A percentile compares a stretch with the other conserved stretches of the same genome.
phyloP scores from a whole-genome alignment of 1,140 invertebrate genomes.

The Drosophila athabasca region DNA sequence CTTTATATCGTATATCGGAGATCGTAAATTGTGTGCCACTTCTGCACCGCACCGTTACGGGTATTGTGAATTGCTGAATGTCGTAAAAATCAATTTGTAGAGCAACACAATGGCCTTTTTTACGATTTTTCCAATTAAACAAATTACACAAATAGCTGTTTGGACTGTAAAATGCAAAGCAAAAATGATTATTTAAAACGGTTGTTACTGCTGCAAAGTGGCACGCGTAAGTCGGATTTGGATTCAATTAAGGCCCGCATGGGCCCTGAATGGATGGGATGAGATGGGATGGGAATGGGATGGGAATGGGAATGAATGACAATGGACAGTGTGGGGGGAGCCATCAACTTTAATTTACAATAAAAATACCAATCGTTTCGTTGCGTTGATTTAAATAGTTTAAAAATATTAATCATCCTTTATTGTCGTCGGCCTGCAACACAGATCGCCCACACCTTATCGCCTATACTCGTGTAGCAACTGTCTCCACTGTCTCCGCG shows the following conservation, averaged over 20 bases:
- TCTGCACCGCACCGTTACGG: constrained; percentile 50
- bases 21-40: constrained; percentile 67
- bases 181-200: constrained; percentile 46
- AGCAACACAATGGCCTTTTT: constrained; percentile 54
- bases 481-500: constrained; percentile 4
- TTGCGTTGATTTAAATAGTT: constrained; percentile 72
- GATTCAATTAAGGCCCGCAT: constrained; percentile 52
- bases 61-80: constrained; percentile 69
- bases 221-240: constrained; percentile 52
- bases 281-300: too few relatives aligned
- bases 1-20: constrained; percentile 56
- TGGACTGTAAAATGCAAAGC: constrained; percentile 37
- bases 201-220: constrained; percentile 43
- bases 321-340: neutral
- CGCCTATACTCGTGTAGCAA: too few relatives aligned
- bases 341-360: constrained; percentile 69
- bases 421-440: constrained; percentile 13
- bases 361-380: constrained; percentile 61
- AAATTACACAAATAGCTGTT: constrained; percentile 71
- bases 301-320: too few relatives aligned
- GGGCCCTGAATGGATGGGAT: neutral
- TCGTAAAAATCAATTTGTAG: constrained; percentile 75
- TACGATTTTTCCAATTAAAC: constrained; percentile 82
- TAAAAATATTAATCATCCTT: constrained; percentile 67
- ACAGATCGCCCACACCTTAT: constrained; percentile 52